These are phyloP conservation scores for Microcebus murinus DNA, from an alignment of 2,113 vertebrate genomes.

Conservation along the genomic window DNA sequence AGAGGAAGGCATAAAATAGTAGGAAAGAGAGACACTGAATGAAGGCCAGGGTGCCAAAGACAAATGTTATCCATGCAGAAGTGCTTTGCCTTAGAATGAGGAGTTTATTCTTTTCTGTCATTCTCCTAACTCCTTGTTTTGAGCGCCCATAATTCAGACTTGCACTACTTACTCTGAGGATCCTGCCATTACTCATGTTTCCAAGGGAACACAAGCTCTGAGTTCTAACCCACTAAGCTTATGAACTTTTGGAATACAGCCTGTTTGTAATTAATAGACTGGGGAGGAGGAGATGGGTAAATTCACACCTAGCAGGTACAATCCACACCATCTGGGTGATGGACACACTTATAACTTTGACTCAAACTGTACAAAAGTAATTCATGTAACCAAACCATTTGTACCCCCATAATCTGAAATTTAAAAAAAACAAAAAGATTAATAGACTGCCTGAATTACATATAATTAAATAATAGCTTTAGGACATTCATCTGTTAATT, in stretches of 20 bases:
- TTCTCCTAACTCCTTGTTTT: not conserved
- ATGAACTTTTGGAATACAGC: not conserved
- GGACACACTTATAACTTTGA: no score
- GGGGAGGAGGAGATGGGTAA: no score
- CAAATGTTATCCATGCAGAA: not conserved
- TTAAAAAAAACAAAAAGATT: no score
- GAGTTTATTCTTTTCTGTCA: not conserved
- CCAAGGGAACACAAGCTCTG: not conserved
- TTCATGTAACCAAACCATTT: no score
- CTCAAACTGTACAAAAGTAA: no score
- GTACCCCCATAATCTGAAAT: no score
- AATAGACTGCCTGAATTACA: not conserved
- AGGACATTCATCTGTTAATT: not conserved
- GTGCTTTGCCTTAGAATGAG: not conserved
- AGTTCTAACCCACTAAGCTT: constrained; percentile 21
- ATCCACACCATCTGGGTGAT: no score
- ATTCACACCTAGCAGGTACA: no score
- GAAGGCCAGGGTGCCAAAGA: not conserved
- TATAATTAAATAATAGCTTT: not conserved
- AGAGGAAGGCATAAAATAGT: not conserved
- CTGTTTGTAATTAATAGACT: constrained; percentile 6
- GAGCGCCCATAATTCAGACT: not conserved
- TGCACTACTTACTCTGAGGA: not conserved
- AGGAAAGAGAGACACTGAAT: not conserved
- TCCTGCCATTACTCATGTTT: not conserved